These are phyloP conservation scores for Ryuthela nishihirai DNA, from an alignment of 2,888 invertebrate genomes.

Conservation along the genomic window DNA sequence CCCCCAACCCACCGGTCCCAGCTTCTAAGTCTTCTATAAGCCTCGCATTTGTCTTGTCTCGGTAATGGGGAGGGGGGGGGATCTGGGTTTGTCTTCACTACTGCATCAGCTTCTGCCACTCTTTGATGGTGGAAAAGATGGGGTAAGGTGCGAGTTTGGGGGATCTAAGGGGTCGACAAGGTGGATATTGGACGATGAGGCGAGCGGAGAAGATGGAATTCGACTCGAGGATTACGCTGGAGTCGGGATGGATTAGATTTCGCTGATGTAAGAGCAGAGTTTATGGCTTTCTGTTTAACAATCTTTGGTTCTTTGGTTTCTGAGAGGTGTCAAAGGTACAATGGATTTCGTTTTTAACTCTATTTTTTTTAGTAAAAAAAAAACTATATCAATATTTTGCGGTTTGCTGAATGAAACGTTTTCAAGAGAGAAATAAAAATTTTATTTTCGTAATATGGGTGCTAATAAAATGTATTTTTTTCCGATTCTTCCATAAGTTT, in stretches of 20 bases:
- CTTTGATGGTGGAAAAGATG: conserved; percentile 37
- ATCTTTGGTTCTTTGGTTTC: too few species aligned
- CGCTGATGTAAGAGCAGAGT: conserved; percentile 17
- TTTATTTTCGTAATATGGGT: too few species aligned
- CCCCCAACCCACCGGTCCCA: conserved; percentile 12
- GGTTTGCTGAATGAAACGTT: too few species aligned
- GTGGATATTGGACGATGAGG: conserved; percentile 18
- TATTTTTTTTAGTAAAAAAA: too few species aligned
- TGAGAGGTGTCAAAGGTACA: too few species aligned
- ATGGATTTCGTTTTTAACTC: too few species aligned
- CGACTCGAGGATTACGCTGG: conserved; percentile 34
- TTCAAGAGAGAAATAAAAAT: too few species aligned
- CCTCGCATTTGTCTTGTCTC: conserved; percentile 38
- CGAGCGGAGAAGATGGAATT: conserved; percentile 9
- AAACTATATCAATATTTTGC: too few species aligned
- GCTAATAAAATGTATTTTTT: too few species aligned
- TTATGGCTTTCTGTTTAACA: conserved; percentile 27
- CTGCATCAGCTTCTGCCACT: conserved; percentile 25
- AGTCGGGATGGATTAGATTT: conserved; percentile 26
- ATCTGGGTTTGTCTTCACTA: conserved; percentile 30
- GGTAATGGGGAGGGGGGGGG: too few species aligned
- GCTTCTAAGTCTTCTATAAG: conserved; percentile 35
- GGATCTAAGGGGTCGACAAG: conserved; percentile 1
- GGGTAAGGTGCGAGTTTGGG: conserved; percentile 20
- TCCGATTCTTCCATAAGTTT: too few species aligned